Evolutionary conservation across 2,113 vertebrate genomes (phyloP), one percentile per base, ranked within the genome.

Genomic region (Dicentrarchus labrax): DNA sequence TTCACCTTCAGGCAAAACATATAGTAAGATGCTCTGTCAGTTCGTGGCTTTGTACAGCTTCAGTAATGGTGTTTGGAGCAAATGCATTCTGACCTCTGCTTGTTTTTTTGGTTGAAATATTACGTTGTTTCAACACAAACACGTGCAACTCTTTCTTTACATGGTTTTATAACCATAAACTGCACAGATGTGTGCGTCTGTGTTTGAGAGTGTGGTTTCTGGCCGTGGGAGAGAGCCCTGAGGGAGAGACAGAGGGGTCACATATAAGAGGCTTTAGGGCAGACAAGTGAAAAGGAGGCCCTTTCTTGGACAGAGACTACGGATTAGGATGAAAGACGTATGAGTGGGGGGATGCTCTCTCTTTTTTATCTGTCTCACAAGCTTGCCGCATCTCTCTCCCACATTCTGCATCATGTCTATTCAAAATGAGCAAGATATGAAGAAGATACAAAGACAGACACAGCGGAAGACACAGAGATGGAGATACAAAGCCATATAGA

Each of bases 271-370:
- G 94, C 90, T 94, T 94, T 94, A 81, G 91, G 90, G 91, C 90
- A 92, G 78, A 86, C 82, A 59, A 91, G 89, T 94, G 93, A 95
- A 95, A 94, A 92, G 93, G 94, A 92, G 93, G 94, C 94, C 94
- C 93, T 94, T 91, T 91, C 92, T 93, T 92, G 86, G 91, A 93
- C 87, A 93, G 92, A 90, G 89, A 93, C 91, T 80, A 88, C 61
- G 91, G 93, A 91, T 94, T 91, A 92, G 90, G 89, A 94, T 93
- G 87, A 94, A 94, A 93, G 91, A 89, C 81, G 41, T 86, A 92
- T 45, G 91, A 88, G 90, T 93, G 91, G 92, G 94, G 30, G 93
- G 85, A 89, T 89, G 87, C 90, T 79, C 87, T 84, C 88, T 85
- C 76, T 83, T 78, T 82, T 86, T 89, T 86, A 92, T 91, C 87